Base-by-base conservation (phyloP, 2,888 invertebrate genomes). In the Limenitis camilla region DNA sequence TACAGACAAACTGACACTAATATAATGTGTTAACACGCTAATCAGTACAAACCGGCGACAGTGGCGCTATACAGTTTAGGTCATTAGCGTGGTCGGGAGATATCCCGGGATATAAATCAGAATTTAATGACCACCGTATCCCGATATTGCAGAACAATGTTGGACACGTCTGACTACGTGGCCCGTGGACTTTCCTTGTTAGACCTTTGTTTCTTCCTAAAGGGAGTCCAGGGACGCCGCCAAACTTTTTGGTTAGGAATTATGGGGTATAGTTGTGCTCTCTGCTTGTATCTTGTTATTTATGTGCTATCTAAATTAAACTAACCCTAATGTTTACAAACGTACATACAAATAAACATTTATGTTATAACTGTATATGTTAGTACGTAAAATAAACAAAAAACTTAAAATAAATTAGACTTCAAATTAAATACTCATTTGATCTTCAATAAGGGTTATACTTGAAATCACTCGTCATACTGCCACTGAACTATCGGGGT, bases 51-150 rank as follows among this genome's bases (percentile, higher is more conserved):
- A 54, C 62, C 61, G 60, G 58, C 60, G 59, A 52, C 61, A 47
- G 49, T 49, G 54, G 31, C 52, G 54, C 49, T 41, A 42, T 33
- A 87, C 87, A 86, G 86, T 88, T 88, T 86, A 84, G 82, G 88
- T 87, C 88, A 88, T 88, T 88, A 88, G 85, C 71, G 76, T 72
- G 79, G 81, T 83, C 85, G 84, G 77, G 85, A 87, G 87, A 88
- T 88, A 88, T 80, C 82, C 80, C 74, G 68, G 72, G 65, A 77
- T 78, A 84, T 86, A 87, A 87, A 87, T 87, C 86, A 85, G 85
- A 78, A 82, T 87, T 84, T 85, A 86, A 86, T 83, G 85, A 79
- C 80, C 78, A 68, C 67, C 58, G 55, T 19, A 71, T 70, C 72
- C 76, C 78, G 77, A 81, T 83, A 81, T 81, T 81, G 71, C 72